Base-by-base conservation (phyloP, 53 echinoderm and acorn worm genomes). In the Arbacia lixula region DNA sequence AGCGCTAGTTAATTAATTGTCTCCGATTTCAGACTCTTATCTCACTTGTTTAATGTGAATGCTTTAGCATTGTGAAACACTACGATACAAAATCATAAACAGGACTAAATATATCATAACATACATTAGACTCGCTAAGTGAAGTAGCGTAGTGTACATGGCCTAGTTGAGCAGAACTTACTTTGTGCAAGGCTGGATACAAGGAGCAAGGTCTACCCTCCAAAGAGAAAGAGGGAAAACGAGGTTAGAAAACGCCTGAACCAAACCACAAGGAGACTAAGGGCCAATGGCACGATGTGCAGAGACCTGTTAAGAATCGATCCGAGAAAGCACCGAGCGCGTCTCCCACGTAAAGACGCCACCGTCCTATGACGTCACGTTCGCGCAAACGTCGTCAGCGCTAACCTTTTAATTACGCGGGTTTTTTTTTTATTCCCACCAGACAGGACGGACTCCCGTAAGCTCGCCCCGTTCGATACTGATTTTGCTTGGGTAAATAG, bases 241-340 rank as follows among this genome's bases (percentile, higher is more conserved):
- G n/a, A n/a, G n/a, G n/a, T n/a, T n/a, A n/a, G n/a, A n/a, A n/a
- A n/a, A n/a, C n/a, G n/a, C n/a, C n/a, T n/a, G n/a, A n/a, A n/a
- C n/a, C n/a, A n/a, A n/a, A n/a, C n/a, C n/a, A n/a, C n/a, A n/a
- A n/a, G 6, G 38, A 66, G 66, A 66, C 71, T 46, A 71, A 43
- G 71, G 71, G 71, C 71, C 71, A 71, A 71, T 29, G 50, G 71
- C 71, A 71, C 30, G 29, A 46, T 71, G 71, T 71, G 71, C 71
- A 46, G 43, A 71, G 71, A 71, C 71, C 71, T 71, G 71, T 71
- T 71, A 71, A 42, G 75, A 75, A 75, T 75, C 75, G 75, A 75
- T 75, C 53, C 31, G 30, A 75, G 36, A 75, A 53, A 53, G 75
- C 75, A 53, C 33, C 75, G 31, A 25, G 36, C 52, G 36, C 75